phyloP scores from a whole-genome alignment of 2,888 invertebrate species.

The Noctua fimbriata region DNA sequence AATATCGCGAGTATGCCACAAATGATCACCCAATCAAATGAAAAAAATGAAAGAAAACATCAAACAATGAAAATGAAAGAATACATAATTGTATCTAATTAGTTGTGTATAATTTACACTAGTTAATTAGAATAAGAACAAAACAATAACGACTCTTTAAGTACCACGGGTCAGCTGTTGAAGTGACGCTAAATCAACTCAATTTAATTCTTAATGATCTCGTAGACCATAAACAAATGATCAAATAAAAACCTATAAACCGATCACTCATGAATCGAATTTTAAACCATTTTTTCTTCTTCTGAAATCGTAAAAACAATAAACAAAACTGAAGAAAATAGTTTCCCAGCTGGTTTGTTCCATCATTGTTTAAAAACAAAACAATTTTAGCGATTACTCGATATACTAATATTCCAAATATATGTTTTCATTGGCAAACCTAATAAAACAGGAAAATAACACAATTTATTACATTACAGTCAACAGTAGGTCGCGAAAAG shows the following conservation, averaged over 20 bases:
- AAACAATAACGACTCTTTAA: too few relatives aligned
- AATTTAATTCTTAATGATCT: too few relatives aligned
- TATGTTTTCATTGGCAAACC: conserved; percentile 37
- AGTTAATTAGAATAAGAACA: too few relatives aligned
- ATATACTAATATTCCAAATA: conserved; percentile 29
- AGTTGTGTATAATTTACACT: too few relatives aligned
- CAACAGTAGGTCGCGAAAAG: background rate
- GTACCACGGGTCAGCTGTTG: too few relatives aligned
- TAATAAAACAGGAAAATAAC: conserved; percentile 58
- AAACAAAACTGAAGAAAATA: background rate
- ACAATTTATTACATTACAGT: conserved; percentile 29
- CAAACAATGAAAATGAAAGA: too few relatives aligned
- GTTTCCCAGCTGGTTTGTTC: background rate
- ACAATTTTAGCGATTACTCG: background rate
- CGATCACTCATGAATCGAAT: background rate
- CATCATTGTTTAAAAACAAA: conserved; percentile 13
- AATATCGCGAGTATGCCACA: background rate
- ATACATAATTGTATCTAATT: too few relatives aligned
- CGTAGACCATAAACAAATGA: too few relatives aligned
- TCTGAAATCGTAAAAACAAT: background rate
- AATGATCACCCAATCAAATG: background rate
- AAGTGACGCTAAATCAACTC: too few relatives aligned
- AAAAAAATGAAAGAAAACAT: too few relatives aligned
- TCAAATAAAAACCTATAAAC: too few relatives aligned
- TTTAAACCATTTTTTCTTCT: background rate